phyloP scores from a whole-genome alignment of 2,113 vertebrate genomes.

The Paradoxurus hermaphroditus region DNA sequence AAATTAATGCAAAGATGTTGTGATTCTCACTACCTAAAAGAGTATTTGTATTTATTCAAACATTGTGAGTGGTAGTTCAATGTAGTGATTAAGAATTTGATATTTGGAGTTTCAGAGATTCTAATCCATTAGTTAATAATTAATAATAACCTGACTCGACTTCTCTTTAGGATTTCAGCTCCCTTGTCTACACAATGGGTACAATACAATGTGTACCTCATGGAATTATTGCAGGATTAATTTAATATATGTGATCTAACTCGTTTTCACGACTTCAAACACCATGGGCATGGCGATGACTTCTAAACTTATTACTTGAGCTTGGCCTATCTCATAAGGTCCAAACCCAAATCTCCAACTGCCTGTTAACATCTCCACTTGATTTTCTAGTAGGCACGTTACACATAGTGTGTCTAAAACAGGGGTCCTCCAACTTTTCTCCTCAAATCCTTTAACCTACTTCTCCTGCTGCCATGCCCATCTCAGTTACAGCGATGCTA shows the following conservation, averaged over 20 bases:
- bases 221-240: neutral
- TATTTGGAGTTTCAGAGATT: neutral
- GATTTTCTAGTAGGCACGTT: neutral
- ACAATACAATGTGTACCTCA: neutral
- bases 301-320: neutral
- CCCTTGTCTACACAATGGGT: neutral
- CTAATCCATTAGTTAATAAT: neutral
- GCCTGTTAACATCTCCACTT: neutral
- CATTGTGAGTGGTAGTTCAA: neutral
- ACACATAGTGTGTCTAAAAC: neutral
- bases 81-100: neutral
- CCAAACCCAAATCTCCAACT: neutral
- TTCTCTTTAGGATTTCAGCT: neutral
- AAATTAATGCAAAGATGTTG: neutral
- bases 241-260: neutral
- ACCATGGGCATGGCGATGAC: neutral
- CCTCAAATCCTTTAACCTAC: neutral
- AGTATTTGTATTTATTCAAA: neutral
- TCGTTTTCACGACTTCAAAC: neutral
- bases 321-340: neutral
- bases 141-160: neutral
- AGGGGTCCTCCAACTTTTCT: neutral
- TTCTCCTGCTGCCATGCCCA: neutral
- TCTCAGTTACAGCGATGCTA: rapidly evolving
- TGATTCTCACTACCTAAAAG: neutral